These are phyloP conservation scores for Phaethon lepturus DNA, from an alignment of 2,113 vertebrate genomes.

Conservation along the genomic window DNA sequence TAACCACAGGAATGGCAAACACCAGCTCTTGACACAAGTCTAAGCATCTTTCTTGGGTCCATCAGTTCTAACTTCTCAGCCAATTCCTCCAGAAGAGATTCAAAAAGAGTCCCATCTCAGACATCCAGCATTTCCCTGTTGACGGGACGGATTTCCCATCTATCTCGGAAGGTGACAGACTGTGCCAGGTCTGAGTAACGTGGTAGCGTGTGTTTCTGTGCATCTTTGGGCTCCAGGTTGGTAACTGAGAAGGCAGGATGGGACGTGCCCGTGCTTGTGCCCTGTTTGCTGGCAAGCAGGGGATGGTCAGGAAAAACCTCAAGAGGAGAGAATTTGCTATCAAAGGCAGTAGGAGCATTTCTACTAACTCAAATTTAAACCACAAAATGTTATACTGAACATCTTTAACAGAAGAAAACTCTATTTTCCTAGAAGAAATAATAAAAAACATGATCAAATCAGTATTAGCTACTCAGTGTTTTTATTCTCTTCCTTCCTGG, in stretches of 20 bases:
- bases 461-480: not conserved
- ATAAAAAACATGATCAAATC: not conserved
- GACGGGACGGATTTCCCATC: fast-evolving
- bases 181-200: not conserved
- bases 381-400: not conserved
- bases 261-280: fast-evolving
- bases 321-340: not conserved
- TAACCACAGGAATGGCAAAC: not conserved
- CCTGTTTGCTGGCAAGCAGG: not conserved
- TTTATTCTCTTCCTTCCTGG: not conserved
- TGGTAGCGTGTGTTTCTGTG: fast-evolving
- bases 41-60: not conserved
- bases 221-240: not conserved
- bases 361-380: not conserved
- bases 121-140: no score
- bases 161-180: not conserved
- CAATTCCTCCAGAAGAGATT: not conserved
- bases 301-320: not conserved
- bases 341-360: not conserved
- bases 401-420: not conserved
- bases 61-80: not conserved
- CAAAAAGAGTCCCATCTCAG: fast-evolving
- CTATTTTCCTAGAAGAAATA: not conserved
- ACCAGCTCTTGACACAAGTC: fast-evolving
- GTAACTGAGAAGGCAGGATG: not conserved